A percentile compares a stretch with the other conserved stretches of the same genome.
These are phyloP conservation scores for Lepisosteus osseus DNA, from an alignment of 2,113 vertebrate species.

Conservation along the genomic window DNA sequence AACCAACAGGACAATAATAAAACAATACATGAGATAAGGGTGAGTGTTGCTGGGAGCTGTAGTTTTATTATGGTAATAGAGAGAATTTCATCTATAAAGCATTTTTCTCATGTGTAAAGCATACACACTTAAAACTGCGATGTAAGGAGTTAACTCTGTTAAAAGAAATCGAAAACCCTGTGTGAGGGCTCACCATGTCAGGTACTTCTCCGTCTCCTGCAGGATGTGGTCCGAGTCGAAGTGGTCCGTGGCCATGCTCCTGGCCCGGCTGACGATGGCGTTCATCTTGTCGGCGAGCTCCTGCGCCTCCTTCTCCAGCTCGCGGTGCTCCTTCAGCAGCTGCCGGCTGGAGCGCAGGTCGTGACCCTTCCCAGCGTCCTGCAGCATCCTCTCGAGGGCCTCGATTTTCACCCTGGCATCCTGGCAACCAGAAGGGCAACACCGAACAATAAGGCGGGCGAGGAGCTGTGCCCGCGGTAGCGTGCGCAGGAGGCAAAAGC, in stretches of 20 bases:
- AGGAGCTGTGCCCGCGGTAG: neutral
- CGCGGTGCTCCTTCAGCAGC: constrained; percentile 74
- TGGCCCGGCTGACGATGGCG: constrained; percentile 69
- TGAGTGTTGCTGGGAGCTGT: too few species aligned
- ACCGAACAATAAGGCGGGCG: neutral
- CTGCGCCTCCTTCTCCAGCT: constrained; percentile 72
- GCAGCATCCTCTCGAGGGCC: constrained; percentile 74
- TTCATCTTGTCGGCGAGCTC: constrained; percentile 80
- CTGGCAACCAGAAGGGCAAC: constrained; percentile 39
- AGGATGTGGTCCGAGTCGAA: constrained; percentile 75
- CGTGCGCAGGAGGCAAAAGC: too few species aligned
- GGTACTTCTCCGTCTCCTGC: constrained; percentile 73
- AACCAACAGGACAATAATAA: too few species aligned
- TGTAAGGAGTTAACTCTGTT: too few species aligned
- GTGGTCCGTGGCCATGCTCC: constrained; percentile 69
- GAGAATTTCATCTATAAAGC: too few species aligned
- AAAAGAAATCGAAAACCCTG: too few species aligned
- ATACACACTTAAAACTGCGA: too few species aligned
- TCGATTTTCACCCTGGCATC: constrained; percentile 79
- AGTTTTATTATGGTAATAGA: too few species aligned
- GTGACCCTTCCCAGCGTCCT: constrained; percentile 62
- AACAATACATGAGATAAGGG: too few species aligned
- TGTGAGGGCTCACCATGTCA: constrained; percentile 61
- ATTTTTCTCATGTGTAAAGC: too few species aligned
- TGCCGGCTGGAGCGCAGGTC: constrained; percentile 72